Percentiles rank a stretch among this genome's conserved stretches.
These are phyloP conservation scores for Phymastichus coffea DNA, from an alignment of 1,140 invertebrate genomes.

Conservation along the genomic window DNA sequence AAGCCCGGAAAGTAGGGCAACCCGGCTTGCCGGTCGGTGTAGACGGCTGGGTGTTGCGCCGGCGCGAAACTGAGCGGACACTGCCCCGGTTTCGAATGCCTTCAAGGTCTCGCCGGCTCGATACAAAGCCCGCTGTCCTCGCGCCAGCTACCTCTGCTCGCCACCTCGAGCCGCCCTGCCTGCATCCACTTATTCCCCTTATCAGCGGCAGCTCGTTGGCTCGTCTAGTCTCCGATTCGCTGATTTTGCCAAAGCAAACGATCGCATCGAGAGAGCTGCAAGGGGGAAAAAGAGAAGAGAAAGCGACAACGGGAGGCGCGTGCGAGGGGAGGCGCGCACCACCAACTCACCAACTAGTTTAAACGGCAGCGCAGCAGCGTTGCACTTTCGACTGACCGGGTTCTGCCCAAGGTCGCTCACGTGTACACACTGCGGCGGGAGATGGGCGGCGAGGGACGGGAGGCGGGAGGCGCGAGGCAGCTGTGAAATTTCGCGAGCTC, in stretches of 20 bases:
- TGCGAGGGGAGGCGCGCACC: no score
- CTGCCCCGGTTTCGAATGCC: conserved; percentile 50
- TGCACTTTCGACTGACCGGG: neutral
- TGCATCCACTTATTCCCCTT: no score
- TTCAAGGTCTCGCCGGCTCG: conserved; percentile 45
- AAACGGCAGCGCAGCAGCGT: neutral
- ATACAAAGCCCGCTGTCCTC: conserved; percentile 25
- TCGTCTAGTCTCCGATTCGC: no score
- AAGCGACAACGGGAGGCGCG: no score
- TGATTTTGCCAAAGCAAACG: no score
- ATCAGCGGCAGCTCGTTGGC: no score
- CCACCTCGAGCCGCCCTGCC: no score
- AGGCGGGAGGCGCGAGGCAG: no score
- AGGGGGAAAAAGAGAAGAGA: no score
- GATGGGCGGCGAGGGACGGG: neutral
- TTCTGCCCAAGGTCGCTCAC: neutral
- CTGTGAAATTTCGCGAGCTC: no score
- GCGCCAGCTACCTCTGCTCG: no score
- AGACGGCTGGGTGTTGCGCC: conserved; percentile 25
- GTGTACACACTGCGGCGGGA: neutral
- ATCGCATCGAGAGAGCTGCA: no score
- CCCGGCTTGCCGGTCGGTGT: conserved; percentile 30
- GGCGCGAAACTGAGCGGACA: conserved; percentile 36
- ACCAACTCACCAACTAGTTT: neutral
- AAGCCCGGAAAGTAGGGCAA: conserved; percentile 47